Evolutionary conservation across 2,113 vertebrate species (phyloP).

Genomic region (Dicerorhinus sumatrensis): DNA sequence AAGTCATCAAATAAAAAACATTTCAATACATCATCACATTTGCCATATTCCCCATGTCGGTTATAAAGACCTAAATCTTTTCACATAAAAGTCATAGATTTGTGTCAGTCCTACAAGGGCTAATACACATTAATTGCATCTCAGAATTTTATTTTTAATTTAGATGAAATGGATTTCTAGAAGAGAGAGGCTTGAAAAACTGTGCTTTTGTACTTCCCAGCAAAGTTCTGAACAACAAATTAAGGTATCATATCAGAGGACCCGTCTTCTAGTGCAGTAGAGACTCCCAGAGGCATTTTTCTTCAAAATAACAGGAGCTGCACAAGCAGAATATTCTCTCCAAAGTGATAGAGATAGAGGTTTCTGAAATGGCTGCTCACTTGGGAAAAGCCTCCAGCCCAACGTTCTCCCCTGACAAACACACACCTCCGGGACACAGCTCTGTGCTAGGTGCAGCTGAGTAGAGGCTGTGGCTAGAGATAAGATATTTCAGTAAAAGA

Average conservation of each 20-base stretch:
- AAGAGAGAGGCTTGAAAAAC: neutral
- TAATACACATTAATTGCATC: neutral
- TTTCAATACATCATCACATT: neutral
- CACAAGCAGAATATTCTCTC: neutral
- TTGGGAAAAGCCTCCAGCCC: neutral
- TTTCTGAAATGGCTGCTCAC: neutral
- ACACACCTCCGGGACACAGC: neutral
- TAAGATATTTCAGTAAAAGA: neutral
- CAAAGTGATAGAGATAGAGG: neutral
- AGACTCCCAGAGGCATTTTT: constrained; percentile 17
- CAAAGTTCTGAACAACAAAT: neutral
- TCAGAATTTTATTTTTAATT: neutral
- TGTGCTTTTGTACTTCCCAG: neutral
- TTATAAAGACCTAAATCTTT: neutral
- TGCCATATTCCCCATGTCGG: neutral
- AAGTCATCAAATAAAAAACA: neutral
- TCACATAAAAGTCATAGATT: neutral
- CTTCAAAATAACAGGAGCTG: neutral
- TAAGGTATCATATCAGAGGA: neutral
- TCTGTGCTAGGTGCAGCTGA: neutral
- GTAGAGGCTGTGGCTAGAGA: neutral
- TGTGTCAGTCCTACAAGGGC: neutral
- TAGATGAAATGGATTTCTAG: constrained; percentile 33
- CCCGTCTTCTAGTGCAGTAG: neutral
- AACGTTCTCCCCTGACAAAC: neutral